These are phyloP conservation scores for Lacerta bilineata DNA, from an alignment of 2,797 vertebrate species.

Conservation along the genomic window DNA sequence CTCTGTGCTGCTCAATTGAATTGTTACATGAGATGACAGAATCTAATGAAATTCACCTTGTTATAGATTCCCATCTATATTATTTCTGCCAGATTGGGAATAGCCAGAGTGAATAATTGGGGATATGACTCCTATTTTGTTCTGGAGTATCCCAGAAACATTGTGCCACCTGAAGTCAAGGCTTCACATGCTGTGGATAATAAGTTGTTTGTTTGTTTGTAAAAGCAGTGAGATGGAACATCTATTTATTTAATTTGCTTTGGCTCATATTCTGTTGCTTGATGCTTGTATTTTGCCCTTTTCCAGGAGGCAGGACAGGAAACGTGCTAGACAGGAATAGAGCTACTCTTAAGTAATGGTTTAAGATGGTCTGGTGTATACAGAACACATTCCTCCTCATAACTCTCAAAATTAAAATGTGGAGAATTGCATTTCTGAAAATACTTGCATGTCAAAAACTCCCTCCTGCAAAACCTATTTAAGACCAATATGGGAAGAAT, in stretches of 20 bases:
- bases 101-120: conserved; percentile 32
- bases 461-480: neutral
- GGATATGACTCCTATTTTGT: neutral
- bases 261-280: neutral
- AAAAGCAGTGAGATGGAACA: conserved; percentile 1
- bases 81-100: conserved; percentile 5
- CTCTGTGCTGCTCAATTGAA: conserved; percentile 23
- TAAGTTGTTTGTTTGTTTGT: conserved; percentile 7
- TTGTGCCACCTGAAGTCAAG: neutral
- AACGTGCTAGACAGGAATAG: too few relatives aligned
- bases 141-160: neutral
- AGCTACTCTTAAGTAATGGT: too few relatives aligned
- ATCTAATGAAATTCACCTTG: conserved; percentile 22
- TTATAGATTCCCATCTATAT: conserved; percentile 14
- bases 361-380: too few relatives aligned
- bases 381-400: too few relatives aligned
- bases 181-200: neutral
- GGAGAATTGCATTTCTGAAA: too few relatives aligned
- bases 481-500: neutral
- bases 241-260: neutral
- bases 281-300: neutral
- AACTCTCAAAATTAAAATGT: too few relatives aligned
- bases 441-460: neutral
- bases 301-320: neutral
- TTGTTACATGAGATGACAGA: conserved; percentile 17